Base-by-base conservation (phyloP, 2,888 invertebrate species). In the Trachelus iudaicus region DNA sequence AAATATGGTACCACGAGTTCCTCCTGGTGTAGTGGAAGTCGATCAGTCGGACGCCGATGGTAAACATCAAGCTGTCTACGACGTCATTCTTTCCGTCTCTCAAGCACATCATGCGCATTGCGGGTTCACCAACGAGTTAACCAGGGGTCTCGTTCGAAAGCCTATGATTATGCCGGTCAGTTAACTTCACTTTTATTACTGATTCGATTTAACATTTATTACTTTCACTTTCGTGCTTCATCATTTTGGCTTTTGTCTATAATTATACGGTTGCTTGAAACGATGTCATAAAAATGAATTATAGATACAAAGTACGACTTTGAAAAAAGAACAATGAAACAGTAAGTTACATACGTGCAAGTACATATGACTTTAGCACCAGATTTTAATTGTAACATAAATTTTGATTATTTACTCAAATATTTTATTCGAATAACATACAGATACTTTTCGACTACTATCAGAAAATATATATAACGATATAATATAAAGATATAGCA, bases 101-200 rank as follows among this genome's bases (percentile, higher is more conserved):
- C 95, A 95, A 89, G 98, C 98, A 11, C 98, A 98, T 92, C 96
- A 96, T 87, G 95, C 95, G 85, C 96, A 97, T 92, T 98, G 98
- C 92, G 95, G 95, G 81, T 97, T 97, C 92, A 97, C 97, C 33
- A 97, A 98, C 87, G 97, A 98, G 88, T 95, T 96, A 85, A 95
- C 95, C 75, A 92, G 95, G 86, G 94, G 94, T 83, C 92, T 97
- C 81, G 94, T 94, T 83, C 93, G 94, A 89, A 95, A 95, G 89
- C 95, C 96, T 75, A 93, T 96, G 85, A 93, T 94, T 80, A 93
- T 95, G 90, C 93, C 94, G 86, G 92, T 92, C 83, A 90, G 89
- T 78, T 35, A 73, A 73, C 34, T 77, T 75, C 15, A 69, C 35
- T 77, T 23, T 31, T 33, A 40, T 77, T 79, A 78, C 79, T 31